A percentile compares a stretch with the other conserved stretches of the same genome.
Conservation (phyloP, 2,888 invertebrate genomes). For the Watsonalla cultraria region DNA sequence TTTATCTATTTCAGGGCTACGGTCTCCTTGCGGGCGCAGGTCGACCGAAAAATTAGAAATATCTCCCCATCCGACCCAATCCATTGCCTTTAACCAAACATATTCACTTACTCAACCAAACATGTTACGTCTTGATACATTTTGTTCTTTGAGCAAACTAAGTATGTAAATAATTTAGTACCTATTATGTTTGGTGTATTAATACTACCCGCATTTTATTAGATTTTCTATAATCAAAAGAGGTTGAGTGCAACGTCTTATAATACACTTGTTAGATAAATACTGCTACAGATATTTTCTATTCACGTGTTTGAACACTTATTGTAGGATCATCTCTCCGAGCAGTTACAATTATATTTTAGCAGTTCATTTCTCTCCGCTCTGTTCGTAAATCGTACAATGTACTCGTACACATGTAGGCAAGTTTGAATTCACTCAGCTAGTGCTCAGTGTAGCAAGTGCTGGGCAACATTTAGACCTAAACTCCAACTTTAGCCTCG, state of each 20-base stretch:
- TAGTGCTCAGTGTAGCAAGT: not conserved
- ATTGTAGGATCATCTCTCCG: too few relatives aligned
- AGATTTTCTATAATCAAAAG: too few relatives aligned
- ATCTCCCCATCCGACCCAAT: slow-evolving; percentile 53
- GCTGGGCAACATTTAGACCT: not conserved
- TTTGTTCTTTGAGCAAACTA: not conserved
- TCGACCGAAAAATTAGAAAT: slow-evolving; percentile 71
- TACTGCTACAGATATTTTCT: too few relatives aligned
- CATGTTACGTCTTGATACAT: not conserved
- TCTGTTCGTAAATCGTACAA: too few relatives aligned
- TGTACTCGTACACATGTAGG: not conserved
- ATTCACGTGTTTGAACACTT: too few relatives aligned
- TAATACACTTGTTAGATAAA: too few relatives aligned
- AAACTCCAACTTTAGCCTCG: slow-evolving; percentile 19
- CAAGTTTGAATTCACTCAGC: not conserved
- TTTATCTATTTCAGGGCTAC: slow-evolving; percentile 57
- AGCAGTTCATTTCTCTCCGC: too few relatives aligned
- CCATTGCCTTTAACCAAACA: slow-evolving; percentile 36
- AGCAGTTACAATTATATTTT: too few relatives aligned
- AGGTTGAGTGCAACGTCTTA: too few relatives aligned
- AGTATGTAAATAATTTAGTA: too few relatives aligned
- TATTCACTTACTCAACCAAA: slow-evolving; percentile 7
- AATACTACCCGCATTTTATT: too few relatives aligned
- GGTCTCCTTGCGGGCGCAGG: slow-evolving; percentile 43
- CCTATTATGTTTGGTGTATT: too few relatives aligned